phyloP scores from a whole-genome alignment of 2,888 invertebrate genomes.

The Eupithecia tripunctaria region DNA sequence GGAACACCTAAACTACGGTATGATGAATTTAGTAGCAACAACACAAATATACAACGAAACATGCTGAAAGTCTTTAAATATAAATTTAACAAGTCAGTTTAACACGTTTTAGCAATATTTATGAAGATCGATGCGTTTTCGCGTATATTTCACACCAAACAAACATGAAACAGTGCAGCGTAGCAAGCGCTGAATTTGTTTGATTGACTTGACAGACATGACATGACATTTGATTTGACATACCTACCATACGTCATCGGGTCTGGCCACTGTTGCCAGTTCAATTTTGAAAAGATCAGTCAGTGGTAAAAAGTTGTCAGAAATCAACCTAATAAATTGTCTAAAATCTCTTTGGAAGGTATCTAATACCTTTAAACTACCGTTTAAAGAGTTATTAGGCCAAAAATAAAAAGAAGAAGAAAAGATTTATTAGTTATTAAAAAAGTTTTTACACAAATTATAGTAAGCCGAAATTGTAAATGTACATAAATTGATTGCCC shows the following conservation, averaged over 20 bases:
- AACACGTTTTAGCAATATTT: neutral
- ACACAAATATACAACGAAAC: slow-evolving; percentile 62
- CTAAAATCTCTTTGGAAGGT: too few relatives aligned
- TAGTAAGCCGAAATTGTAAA: too few relatives aligned
- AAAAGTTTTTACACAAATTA: too few relatives aligned
- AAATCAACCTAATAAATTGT: too few relatives aligned
- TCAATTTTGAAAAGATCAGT: neutral
- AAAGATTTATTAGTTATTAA: too few relatives aligned
- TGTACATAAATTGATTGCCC: too few relatives aligned
- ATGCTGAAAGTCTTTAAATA: slow-evolving; percentile 44
- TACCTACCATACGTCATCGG: neutral
- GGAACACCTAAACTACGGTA: slow-evolving; percentile 65
- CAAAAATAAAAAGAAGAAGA: too few relatives aligned
- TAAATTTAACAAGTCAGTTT: neutral
- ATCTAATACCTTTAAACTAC: too few relatives aligned
- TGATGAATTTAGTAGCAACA: slow-evolving; percentile 64
- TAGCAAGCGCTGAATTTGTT: neutral
- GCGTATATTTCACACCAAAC: slow-evolving; percentile 1
- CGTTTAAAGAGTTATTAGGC: too few relatives aligned
- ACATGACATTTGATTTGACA: neutral
- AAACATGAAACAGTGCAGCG: neutral
- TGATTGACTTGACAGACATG: neutral
- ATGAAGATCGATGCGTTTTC: neutral
- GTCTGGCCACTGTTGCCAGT: neutral
- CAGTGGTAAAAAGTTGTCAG: too few relatives aligned